These are phyloP conservation scores for Stegana nigrithorax DNA, from an alignment of 2,888 invertebrate genomes.

Conservation along the genomic window DNA sequence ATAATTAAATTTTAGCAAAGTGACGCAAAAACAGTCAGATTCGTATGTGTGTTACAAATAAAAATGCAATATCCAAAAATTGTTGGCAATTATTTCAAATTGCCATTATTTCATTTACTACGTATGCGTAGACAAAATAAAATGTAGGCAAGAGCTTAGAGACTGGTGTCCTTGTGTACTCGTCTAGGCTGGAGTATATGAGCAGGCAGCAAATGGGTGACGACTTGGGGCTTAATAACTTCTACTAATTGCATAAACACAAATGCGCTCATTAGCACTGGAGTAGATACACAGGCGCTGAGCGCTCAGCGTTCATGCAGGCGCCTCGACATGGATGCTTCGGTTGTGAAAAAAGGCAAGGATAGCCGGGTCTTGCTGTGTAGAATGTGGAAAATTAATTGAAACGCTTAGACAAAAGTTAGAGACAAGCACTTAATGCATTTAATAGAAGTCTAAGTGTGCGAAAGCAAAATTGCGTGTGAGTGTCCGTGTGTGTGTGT, in stretches of 20 bases:
- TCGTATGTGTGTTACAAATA: no score
- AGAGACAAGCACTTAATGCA: slow-evolving; percentile 59
- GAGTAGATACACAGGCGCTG: no score
- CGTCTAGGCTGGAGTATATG: no score
- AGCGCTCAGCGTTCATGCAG: no score
- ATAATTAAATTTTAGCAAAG: background rate
- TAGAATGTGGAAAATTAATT: slow-evolving; percentile 57
- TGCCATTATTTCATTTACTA: no score
- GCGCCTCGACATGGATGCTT: no score
- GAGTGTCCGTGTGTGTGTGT: no score
- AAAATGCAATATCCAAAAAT: no score
- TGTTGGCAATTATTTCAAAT: no score
- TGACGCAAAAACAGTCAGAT: background rate
- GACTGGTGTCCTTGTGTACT: no score
- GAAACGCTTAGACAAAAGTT: slow-evolving; percentile 62
- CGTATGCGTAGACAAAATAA: no score
- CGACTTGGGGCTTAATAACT: slow-evolving; percentile 31
- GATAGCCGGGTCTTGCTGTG: background rate
- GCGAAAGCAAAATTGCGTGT: background rate
- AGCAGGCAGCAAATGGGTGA: slow-evolving; percentile 20
- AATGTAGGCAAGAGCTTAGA: no score
- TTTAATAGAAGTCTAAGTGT: slow-evolving; percentile 50
- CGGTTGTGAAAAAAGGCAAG: background rate
- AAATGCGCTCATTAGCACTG: slow-evolving; percentile 12
- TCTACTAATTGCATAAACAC: slow-evolving; percentile 42